Evolutionary conservation across 2,797 vertebrate genomes (phyloP).

Genomic region (Uromys caudimaculatus): DNA sequence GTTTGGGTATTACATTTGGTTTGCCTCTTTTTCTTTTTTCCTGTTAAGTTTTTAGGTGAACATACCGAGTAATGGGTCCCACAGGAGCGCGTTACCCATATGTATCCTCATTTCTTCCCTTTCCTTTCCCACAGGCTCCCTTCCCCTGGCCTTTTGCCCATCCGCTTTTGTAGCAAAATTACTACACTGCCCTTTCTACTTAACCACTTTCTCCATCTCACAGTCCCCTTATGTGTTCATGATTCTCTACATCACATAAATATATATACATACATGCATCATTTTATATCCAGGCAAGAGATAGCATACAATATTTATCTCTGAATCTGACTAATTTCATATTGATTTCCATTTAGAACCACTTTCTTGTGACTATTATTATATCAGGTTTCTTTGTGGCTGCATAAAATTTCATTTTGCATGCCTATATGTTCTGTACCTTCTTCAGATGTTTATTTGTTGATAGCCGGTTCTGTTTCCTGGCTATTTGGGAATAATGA

Average conservation of each 20-base stretch:
- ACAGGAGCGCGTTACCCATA: not conserved
- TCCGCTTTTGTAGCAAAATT: not conserved
- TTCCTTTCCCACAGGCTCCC: no score
- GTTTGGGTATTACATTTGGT: not conserved
- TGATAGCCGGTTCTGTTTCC: not conserved
- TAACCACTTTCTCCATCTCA: not conserved
- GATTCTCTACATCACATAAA: not conserved
- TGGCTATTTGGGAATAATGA: not conserved
- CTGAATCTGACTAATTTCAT: not conserved
- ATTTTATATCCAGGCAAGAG: not conserved
- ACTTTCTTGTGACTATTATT: not conserved
- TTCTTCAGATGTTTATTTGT: not conserved
- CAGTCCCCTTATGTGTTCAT: not conserved
- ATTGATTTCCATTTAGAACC: not conserved
- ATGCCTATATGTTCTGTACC: not conserved
- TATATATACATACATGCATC: not conserved
- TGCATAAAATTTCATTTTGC: not conserved
- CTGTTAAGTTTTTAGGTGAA: not conserved
- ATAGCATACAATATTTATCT: not conserved
- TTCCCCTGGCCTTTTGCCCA: not conserved
- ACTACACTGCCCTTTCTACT: not conserved
- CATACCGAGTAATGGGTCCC: not conserved
- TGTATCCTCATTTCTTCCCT: not conserved
- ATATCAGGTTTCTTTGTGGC: not conserved
- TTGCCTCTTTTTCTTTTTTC: not conserved